Evolutionary conservation across 2,888 invertebrate genomes (phyloP), one percentile per base, ranked within the genome.

Genomic region (Beris chalybata): DNA sequence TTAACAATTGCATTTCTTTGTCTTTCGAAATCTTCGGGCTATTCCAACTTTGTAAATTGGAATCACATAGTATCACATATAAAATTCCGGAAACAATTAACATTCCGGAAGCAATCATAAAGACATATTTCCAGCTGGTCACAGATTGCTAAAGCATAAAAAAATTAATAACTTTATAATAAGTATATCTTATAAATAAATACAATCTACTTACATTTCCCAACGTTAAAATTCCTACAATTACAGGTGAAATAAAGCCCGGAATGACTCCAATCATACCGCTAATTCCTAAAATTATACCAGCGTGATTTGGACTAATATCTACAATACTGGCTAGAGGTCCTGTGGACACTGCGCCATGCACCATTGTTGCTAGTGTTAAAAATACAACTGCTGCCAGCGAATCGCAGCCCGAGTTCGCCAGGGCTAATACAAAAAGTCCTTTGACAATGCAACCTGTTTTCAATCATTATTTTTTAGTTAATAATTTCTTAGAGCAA

Each of bases 321-420:
- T 90, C 89, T 7, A 90, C 87, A 66, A 88, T 83, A 63, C 84
- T 85, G 4, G 89, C 86, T 43, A 89, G 77, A 1, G 87, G 85
- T 0, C 89, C 89, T 0, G 88, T 85, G 0, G 88, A 87, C 2
- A 87, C 85, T 0, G 88, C 86, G 0, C 90, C 90, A 73, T 87
- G 87, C 6, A 85, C 80, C 48, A 85, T 85, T 1, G 86, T 85
- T 0, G 89, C 87, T n/a, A 84, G 70, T 45, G 86, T 85, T 69
- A 89, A 79, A 70, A 87, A 84, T 3, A 85, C 74, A 53, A 88
- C 84, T 0, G 88, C 88, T 3, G 83, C 78, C 1, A 77, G 78
- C 4, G 85, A 81, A 73, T 88, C 82, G 73, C 89, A 88, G 0
- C 87, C 89, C 43, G 86, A 85, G 71, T 83, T 85, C 0, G 87